These are phyloP conservation scores for Epizoanthus rinbou DNA, from an alignment of 92 coral and sea anemone genomes.

Conservation along the genomic window DNA sequence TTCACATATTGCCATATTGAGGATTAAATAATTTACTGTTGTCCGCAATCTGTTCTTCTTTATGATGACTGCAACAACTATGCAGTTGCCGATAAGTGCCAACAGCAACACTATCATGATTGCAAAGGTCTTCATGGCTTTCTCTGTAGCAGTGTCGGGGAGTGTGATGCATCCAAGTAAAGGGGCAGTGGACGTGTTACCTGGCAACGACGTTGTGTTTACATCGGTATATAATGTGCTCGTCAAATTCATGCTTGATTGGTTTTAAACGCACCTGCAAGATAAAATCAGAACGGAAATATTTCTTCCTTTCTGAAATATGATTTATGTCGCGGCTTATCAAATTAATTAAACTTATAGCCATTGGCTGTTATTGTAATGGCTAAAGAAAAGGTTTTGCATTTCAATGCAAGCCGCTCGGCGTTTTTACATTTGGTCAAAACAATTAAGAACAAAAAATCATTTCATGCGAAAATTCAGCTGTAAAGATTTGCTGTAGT, in stretches of 20 bases:
- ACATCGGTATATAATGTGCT: neutral
- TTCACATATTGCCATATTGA: constrained; percentile 41
- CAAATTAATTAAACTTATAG: too few species aligned
- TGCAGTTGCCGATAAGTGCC: constrained; percentile 29
- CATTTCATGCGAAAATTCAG: too few species aligned
- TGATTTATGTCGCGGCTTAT: too few species aligned
- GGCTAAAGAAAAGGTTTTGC: too few species aligned
- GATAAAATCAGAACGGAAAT: neutral
- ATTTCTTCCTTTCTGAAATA: neutral
- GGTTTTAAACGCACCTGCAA: neutral
- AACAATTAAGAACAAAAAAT: too few species aligned
- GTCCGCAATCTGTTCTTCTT: constrained; percentile 25
- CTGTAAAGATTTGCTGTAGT: too few species aligned
- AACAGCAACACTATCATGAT: constrained; percentile 6
- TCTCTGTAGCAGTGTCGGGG: constrained; percentile 12
- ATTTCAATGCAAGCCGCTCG: too few species aligned
- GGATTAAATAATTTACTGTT: constrained; percentile 29
- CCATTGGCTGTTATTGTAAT: too few species aligned
- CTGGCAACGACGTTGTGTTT: neutral
- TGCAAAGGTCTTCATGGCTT: constrained; percentile 26
- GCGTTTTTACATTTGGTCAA: too few species aligned
- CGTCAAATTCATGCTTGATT: neutral
- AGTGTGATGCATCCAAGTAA: neutral
- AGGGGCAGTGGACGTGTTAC: neutral
- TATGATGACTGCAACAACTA: constrained; percentile 33